Percentiles rank a stretch among this genome's conserved stretches.
Conservation (phyloP, 2,113 vertebrate genomes). For the Etheostoma cragini region DNA sequence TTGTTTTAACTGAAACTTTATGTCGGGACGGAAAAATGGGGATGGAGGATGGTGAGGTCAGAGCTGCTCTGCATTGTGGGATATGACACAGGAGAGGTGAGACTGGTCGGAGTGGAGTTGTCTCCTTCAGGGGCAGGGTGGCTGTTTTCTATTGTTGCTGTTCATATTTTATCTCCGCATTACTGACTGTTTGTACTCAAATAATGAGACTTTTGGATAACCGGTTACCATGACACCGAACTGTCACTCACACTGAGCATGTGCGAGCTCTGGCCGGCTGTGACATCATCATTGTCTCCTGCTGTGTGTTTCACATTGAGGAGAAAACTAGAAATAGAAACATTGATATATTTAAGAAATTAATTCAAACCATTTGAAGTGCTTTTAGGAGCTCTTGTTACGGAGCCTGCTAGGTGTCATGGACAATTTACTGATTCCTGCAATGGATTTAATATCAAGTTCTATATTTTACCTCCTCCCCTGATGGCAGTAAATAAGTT, state of each 20-base stretch:
- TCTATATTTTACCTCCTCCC: no score
- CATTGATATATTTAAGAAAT: not conserved
- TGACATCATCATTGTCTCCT: slow-evolving; percentile 3
- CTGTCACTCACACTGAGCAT: slow-evolving; percentile 12
- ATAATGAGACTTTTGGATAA: not conserved
- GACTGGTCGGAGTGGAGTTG: not conserved
- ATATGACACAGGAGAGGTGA: not conserved
- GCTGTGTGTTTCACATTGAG: not conserved
- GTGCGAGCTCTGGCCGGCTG: not conserved
- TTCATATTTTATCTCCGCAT: not conserved
- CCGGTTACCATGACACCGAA: not conserved
- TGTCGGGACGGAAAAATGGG: not conserved
- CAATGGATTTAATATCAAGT: not conserved
- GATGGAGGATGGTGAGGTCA: not conserved
- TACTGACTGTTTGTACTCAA: not conserved
- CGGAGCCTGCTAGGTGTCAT: not conserved
- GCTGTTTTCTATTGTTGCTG: not conserved
- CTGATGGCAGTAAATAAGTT: no score
- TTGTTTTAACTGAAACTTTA: not conserved
- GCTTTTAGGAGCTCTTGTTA: not conserved
- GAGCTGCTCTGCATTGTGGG: slow-evolving; percentile 6
- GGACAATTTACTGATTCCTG: not conserved
- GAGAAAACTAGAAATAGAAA: not conserved
- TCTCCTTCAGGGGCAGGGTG: not conserved
- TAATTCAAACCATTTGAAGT: not conserved